Base-by-base conservation (phyloP, 2,113 vertebrate species). In the Mesoclemmys tuberculata region DNA sequence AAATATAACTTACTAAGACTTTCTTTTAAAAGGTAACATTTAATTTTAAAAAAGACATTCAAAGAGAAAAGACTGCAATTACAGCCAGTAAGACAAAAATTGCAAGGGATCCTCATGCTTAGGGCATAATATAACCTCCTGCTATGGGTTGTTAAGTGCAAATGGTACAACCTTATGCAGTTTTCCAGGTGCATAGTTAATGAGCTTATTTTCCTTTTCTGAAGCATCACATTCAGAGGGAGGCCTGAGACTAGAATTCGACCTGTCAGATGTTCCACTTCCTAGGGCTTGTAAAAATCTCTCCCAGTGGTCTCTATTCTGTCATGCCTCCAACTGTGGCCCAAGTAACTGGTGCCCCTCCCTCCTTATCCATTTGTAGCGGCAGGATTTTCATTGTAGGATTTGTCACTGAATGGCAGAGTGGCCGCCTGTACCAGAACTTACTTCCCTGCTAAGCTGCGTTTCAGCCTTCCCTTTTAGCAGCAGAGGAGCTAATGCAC, bases 41-140 rank as follows among this genome's bases (percentile, higher is more conserved):
- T 9, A 19, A 56, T 44, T 79, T 31, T 61, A 89, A 87, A 64
- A 16, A 22, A 81, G 80, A 93, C 16, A 18, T 35, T 27, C 31
- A 46, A 78, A 92, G 79, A 38, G 68, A 8, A 55, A 49, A 78
- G 77, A 77, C 82, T n/a, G 54, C 71, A 78, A 80, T 85, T 79
- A 64, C 89, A 78, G 84, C 86, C 88, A 41, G 5, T 86, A 92
- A 88, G 94, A 93, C 78, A 91, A 96, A 91, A 92, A 90, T 82
- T 61, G 35, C 84, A 84, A 87, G 68, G 75, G 21, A 89, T 93
- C 68, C 75, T 85, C 89, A 87, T 78, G 71, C 92, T 83, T 85
- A 87, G 88, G 85, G 48, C 55, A 46, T 89, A 92, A 87, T 90
- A 94, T 84, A 79, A 89, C 92, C 56, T 68, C 46, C 86, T 86